These are phyloP conservation scores for Caenorhabditis imperialis DNA, from an alignment of 2,888 invertebrate genomes.

Conservation along the genomic window DNA sequence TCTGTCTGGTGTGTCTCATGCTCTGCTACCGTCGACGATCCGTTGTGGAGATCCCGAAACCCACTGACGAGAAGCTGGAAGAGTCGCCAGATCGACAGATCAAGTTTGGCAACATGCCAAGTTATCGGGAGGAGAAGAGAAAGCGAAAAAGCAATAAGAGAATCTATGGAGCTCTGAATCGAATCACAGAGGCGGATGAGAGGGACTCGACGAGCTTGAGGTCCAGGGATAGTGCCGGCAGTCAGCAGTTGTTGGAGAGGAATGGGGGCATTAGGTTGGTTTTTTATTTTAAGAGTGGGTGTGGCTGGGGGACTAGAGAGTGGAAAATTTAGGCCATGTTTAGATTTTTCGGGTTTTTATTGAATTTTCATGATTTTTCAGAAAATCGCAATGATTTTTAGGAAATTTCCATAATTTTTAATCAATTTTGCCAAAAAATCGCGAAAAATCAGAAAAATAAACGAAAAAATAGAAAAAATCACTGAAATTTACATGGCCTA, in stretches of 20 bases:
- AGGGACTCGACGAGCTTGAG: constrained; percentile 62
- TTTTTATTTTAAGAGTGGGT: too few species aligned
- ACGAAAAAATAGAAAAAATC: too few species aligned
- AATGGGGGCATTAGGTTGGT: constrained; percentile 35
- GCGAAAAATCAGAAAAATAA: too few species aligned
- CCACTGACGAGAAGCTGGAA: constrained; percentile 58
- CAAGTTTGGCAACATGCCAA: constrained; percentile 80
- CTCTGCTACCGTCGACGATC: constrained; percentile 78
- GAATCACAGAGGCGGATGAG: constrained; percentile 76
- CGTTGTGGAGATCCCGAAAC: constrained; percentile 61
- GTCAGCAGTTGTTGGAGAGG: constrained; percentile 58
- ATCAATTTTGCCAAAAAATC: too few species aligned
- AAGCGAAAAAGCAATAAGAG: constrained; percentile 74
- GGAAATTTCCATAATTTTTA: too few species aligned
- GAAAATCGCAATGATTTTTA: too few species aligned
- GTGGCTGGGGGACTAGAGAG: too few species aligned
- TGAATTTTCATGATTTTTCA: too few species aligned
- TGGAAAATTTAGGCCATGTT: not conserved
- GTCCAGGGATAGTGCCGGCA: constrained; percentile 61
- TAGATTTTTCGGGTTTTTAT: too few species aligned
- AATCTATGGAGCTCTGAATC: constrained; percentile 75
- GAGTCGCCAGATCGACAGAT: constrained; percentile 71
- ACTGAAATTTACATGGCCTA: too few species aligned
- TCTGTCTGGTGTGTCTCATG: constrained; percentile 79
- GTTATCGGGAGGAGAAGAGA: constrained; percentile 78